Evolutionary conservation across 2,113 vertebrate genomes (phyloP).

Genomic region (Calonectris borealis): DNA sequence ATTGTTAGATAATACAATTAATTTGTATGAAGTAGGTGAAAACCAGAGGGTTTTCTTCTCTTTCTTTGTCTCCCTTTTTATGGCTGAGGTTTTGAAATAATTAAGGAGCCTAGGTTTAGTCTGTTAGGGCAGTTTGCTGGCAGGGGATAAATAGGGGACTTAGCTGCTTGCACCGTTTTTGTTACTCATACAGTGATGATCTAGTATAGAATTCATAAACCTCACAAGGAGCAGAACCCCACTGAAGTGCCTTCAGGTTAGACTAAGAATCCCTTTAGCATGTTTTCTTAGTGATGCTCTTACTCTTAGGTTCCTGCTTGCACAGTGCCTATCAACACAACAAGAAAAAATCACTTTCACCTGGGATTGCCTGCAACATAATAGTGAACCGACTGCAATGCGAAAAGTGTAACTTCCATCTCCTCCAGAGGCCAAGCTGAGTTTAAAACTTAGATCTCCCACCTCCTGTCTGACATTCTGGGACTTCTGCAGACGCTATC

Average conservation of each 20-base stretch:
- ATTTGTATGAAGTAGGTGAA: not conserved
- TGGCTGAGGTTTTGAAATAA: not conserved
- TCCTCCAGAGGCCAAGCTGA: not conserved
- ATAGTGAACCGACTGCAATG: not conserved
- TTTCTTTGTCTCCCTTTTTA: not conserved
- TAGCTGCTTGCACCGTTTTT: not conserved
- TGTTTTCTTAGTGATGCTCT: not conserved
- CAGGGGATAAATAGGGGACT: not conserved
- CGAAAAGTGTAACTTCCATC: not conserved
- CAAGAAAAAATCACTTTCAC: not conserved
- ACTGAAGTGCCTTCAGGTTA: not conserved
- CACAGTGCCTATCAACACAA: not conserved
- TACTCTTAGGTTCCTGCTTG: not conserved
- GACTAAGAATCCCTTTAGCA: not conserved
- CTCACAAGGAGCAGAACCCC: not conserved
- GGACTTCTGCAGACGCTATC: not conserved
- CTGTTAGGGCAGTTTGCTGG: not conserved
- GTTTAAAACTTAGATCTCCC: not conserved
- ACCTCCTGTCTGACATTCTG: not conserved
- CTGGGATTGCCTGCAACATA: not conserved
- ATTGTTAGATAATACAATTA: not conserved
- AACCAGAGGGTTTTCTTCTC: not conserved
- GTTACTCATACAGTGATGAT: not conserved
- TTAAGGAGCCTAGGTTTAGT: not conserved
- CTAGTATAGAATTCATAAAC: not conserved